Conservation (phyloP, 2,113 vertebrate genomes). For the Barnardius zonarius region DNA sequence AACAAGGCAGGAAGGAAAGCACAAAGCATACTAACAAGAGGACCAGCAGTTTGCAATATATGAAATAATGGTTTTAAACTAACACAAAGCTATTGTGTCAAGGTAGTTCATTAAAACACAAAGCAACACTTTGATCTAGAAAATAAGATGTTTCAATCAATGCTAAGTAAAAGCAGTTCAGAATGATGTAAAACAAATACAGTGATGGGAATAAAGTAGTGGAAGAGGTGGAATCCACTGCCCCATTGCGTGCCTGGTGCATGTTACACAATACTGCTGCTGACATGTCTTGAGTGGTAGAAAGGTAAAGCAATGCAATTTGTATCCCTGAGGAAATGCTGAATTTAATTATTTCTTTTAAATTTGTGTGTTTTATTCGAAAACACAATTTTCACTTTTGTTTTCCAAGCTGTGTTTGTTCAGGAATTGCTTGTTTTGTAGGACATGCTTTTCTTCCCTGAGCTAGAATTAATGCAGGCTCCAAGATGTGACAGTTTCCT, state of each 20-base stretch:
- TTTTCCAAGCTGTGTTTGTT: neutral
- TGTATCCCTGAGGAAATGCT: neutral
- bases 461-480: neutral
- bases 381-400: neutral
- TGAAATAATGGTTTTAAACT: conserved; percentile 15
- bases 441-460: neutral
- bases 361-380: neutral
- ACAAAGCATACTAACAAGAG: conserved; percentile 1
- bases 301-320: neutral
- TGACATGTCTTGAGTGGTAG: fast-evolving
- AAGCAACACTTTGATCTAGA: conserved; percentile 10
- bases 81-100: conserved; percentile 5
- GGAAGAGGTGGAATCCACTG: neutral
- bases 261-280: neutral
- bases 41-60: neutral
- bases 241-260: neutral
- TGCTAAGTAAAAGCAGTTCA: neutral
- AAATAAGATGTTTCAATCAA: conserved; percentile 33
- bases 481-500: neutral
- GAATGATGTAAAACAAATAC: conserved; percentile 5
- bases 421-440: neutral
- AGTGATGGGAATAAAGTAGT: neutral
- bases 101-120: conserved; percentile 44
- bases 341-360: neutral
- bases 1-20: neutral